These are phyloP conservation scores for Neodontobutis hainanensis DNA, from an alignment of 2,113 vertebrate species.

Conservation along the genomic window DNA sequence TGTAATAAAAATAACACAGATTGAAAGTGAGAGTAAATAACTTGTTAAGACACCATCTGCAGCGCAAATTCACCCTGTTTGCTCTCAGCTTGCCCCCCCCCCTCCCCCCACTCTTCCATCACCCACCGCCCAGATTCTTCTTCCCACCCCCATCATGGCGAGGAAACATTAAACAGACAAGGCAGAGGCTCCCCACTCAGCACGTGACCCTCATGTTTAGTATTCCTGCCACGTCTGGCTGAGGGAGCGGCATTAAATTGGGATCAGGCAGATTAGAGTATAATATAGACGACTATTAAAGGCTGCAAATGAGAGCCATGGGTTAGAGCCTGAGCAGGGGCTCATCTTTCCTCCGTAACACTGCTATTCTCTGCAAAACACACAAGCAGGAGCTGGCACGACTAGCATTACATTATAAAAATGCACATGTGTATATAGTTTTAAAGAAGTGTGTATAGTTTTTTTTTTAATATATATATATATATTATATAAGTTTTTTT, in stretches of 20 bases:
- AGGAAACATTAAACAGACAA: slow-evolving; percentile 57
- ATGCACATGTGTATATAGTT: too few relatives aligned
- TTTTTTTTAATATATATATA: too few relatives aligned
- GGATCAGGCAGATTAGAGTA: slow-evolving; percentile 99
- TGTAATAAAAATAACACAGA: slow-evolving; percentile 33
- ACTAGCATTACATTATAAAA: neutral
- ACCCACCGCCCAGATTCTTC: slow-evolving; percentile 9
- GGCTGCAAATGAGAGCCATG: slow-evolving; percentile 93
- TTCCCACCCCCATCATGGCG: slow-evolving; percentile 16
- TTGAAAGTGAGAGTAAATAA: slow-evolving; percentile 32
- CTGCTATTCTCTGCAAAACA: slow-evolving; percentile 63
- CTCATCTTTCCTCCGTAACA: slow-evolving; percentile 60
- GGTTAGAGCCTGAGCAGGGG: slow-evolving; percentile 74
- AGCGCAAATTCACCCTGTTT: slow-evolving; percentile 40
- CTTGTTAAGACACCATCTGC: slow-evolving; percentile 47
- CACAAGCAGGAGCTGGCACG: slow-evolving; percentile 48
- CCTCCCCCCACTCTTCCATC: slow-evolving; percentile 7
- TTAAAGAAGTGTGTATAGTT: too few relatives aligned
- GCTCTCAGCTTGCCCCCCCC: slow-evolving; percentile 27
- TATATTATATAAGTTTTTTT: too few relatives aligned
- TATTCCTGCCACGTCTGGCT: slow-evolving; percentile 82
- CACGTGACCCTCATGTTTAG: slow-evolving; percentile 74
- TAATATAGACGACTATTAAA: slow-evolving; percentile 93
- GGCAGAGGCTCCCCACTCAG: slow-evolving; percentile 77
- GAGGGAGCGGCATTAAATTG: slow-evolving; percentile 93